These are phyloP conservation scores for Megaceryle maxima DNA, from an alignment of 2,113 vertebrate genomes.

Conservation along the genomic window DNA sequence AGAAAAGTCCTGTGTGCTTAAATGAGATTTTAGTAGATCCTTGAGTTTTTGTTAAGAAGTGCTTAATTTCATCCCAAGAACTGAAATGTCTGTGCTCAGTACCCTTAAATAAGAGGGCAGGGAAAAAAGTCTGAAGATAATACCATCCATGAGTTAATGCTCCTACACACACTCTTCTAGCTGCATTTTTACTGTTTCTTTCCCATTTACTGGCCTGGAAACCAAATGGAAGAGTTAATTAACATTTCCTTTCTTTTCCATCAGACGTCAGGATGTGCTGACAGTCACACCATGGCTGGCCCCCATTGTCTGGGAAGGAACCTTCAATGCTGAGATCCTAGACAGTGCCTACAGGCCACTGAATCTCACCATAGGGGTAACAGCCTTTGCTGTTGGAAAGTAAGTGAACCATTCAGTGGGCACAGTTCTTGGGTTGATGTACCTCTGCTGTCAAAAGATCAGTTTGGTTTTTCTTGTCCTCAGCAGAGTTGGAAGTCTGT, in stretches of 20 bases:
- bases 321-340: slow-evolving; percentile 54
- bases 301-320: slow-evolving; percentile 83
- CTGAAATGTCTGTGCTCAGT: not conserved
- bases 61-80: not conserved
- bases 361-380: slow-evolving; percentile 72
- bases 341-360: slow-evolving; percentile 59
- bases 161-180: not conserved
- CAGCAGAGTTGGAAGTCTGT: not conserved
- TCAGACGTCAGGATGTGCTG: slow-evolving; percentile 62
- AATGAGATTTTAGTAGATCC: not conserved
- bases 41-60: not conserved
- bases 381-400: slow-evolving; percentile 75
- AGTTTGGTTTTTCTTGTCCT: not conserved
- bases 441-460: not conserved
- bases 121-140: not conserved
- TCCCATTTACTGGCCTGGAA: not conserved
- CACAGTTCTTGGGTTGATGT: not conserved
- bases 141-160: not conserved
- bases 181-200: not conserved
- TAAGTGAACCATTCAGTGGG: not conserved
- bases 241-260: not conserved
- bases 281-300: slow-evolving; percentile 78
- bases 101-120: not conserved
- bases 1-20: not conserved
- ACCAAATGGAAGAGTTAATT: not conserved